Evolutionary conservation across 2,888 invertebrate genomes (phyloP).

Genomic region (Eristalis arbustorum): DNA sequence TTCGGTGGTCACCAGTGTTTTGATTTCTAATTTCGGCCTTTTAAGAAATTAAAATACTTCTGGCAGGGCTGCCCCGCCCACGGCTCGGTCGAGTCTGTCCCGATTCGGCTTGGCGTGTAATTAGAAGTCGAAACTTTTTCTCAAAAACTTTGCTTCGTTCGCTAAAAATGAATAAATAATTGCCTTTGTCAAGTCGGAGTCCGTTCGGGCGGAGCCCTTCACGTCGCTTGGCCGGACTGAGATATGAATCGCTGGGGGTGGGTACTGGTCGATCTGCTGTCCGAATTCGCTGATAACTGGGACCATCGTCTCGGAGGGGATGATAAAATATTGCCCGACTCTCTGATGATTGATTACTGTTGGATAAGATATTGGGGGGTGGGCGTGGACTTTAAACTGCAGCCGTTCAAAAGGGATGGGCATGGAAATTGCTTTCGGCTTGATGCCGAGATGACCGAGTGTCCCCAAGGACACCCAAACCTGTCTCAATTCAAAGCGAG

Average conservation of each 20-base stretch:
- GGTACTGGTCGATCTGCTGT: neutral
- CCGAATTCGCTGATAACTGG: neutral
- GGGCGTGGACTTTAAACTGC: no score
- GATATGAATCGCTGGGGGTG: neutral
- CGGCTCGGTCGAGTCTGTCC: neutral
- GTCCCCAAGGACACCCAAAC: no score
- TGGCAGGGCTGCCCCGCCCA: neutral
- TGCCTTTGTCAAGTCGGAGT: neutral
- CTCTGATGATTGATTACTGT: neutral
- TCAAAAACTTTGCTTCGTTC: neutral
- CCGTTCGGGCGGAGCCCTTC: neutral
- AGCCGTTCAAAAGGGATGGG: no score
- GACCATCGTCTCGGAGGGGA: neutral
- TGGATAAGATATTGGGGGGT: neutral
- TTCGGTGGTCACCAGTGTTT: slow-evolving; percentile 9
- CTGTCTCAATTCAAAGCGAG: no score
- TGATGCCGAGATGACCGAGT: neutral
- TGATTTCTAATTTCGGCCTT: neutral
- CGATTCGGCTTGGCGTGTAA: neutral
- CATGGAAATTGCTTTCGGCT: neutral
- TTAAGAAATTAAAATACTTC: slow-evolving; percentile 8
- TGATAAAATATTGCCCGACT: neutral
- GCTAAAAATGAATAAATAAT: neutral
- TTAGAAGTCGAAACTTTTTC: neutral
- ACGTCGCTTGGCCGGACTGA: neutral